Evolutionary conservation across 2,888 invertebrate species (phyloP).

Genomic region (Cepaea hortensis): DNA sequence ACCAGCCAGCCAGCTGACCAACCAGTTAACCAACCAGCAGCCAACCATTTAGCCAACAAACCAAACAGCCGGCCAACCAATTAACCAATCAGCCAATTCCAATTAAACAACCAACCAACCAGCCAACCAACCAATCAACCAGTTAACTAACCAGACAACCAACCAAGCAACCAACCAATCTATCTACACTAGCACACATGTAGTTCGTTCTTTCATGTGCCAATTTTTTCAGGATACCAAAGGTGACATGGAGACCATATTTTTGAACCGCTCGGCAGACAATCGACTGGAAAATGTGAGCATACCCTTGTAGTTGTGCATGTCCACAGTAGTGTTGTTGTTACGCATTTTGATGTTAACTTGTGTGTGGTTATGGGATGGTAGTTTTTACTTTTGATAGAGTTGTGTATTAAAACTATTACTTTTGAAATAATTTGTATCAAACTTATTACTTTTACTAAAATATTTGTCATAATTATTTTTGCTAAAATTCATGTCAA

Average conservation of each 20-base stretch:
- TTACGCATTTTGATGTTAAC: constrained; percentile 3
- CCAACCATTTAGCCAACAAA: no score
- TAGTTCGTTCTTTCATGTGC: background rate
- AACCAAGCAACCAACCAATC: no score
- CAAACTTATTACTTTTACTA: background rate
- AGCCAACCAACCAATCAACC: no score
- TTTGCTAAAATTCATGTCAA: background rate
- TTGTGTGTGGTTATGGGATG: no score
- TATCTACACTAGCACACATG: background rate
- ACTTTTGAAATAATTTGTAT: background rate
- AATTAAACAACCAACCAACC: no score
- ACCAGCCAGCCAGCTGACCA: no score
- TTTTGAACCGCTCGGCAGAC: constrained; percentile 66
- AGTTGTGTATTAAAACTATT: background rate
- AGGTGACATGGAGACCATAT: constrained; percentile 69
- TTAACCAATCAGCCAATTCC: no score
- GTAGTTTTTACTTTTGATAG: no score
- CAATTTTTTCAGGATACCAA: constrained; percentile 64
- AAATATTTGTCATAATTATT: background rate
- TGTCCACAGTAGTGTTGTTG: background rate
- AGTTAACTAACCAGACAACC: no score
- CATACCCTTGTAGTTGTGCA: background rate
- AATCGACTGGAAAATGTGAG: constrained; percentile 68
- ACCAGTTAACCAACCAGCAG: no score
- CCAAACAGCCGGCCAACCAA: no score